Evolutionary conservation across 2,888 invertebrate genomes (phyloP).

Genomic region (Patella caerulea): DNA sequence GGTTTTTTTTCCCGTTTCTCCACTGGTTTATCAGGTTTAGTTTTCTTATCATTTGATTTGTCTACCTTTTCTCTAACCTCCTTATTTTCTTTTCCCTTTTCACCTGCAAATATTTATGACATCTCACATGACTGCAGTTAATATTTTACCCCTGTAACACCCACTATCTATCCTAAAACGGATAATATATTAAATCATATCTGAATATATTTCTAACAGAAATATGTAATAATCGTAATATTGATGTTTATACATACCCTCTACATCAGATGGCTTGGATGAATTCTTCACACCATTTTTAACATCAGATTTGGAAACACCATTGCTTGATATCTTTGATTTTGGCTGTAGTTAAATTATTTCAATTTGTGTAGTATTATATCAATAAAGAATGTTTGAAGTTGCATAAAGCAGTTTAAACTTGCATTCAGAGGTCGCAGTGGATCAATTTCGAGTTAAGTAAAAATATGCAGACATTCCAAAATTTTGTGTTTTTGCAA

Average conservation of each 20-base stretch:
- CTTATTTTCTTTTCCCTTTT: slow-evolving; percentile 30
- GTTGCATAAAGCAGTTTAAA: not conserved
- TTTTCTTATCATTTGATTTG: not conserved
- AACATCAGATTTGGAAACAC: slow-evolving; percentile 23
- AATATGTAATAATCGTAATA: slow-evolving; percentile 3
- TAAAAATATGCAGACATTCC: no score
- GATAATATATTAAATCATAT: no score
- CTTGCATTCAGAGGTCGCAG: no score
- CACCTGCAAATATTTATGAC: not conserved
- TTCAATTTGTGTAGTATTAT: not conserved
- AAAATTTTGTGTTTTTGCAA: no score
- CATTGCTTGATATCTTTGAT: slow-evolving; percentile 25
- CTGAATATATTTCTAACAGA: not conserved
- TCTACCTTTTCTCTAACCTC: not conserved
- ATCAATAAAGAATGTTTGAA: not conserved
- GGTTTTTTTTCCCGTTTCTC: slow-evolving; percentile 13
- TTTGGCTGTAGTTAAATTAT: slow-evolving; percentile 19
- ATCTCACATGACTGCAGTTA: no score
- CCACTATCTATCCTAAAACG: no score
- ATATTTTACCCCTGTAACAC: no score
- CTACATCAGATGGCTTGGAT: slow-evolving; percentile 20
- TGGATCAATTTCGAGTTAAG: no score
- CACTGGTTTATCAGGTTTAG: not conserved
- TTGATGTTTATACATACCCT: slow-evolving; percentile 14
- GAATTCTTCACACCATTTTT: slow-evolving; percentile 34